These are phyloP conservation scores for Cordilura impudica DNA, from an alignment of 2,888 invertebrate species.

Conservation along the genomic window DNA sequence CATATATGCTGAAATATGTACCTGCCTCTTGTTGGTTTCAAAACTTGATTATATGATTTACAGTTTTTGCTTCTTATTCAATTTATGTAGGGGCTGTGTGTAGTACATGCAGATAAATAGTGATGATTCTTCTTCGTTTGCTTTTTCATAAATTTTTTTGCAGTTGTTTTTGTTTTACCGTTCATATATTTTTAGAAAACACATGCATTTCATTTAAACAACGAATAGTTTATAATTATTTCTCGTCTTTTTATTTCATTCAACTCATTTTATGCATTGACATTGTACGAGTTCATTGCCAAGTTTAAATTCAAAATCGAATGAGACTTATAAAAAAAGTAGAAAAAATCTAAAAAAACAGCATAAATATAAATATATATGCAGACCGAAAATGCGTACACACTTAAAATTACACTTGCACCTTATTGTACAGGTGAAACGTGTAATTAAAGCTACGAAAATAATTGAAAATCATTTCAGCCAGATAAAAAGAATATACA, in stretches of 20 bases:
- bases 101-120: neutral
- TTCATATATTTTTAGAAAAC: neutral
- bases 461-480: neutral
- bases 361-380: neutral
- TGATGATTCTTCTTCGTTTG: neutral
- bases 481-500: too few relatives aligned
- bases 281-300: constrained; percentile 76
- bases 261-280: constrained; percentile 66
- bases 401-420: neutral
- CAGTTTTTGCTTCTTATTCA: too few relatives aligned
- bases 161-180: neutral
- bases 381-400: constrained; percentile 24
- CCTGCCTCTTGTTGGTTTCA: neutral
- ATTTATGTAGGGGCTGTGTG: too few relatives aligned
- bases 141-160: neutral
- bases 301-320: constrained; percentile 68
- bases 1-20: neutral
- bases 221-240: neutral
- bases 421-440: neutral
- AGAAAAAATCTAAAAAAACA: neutral
- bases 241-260: constrained; percentile 33
- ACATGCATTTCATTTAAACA: neutral
- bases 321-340: constrained; percentile 9
- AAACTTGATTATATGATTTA: neutral
- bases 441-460: neutral